Base-by-base conservation (phyloP, 2,888 invertebrate genomes). In the Psococerastis gibbosa region DNA sequence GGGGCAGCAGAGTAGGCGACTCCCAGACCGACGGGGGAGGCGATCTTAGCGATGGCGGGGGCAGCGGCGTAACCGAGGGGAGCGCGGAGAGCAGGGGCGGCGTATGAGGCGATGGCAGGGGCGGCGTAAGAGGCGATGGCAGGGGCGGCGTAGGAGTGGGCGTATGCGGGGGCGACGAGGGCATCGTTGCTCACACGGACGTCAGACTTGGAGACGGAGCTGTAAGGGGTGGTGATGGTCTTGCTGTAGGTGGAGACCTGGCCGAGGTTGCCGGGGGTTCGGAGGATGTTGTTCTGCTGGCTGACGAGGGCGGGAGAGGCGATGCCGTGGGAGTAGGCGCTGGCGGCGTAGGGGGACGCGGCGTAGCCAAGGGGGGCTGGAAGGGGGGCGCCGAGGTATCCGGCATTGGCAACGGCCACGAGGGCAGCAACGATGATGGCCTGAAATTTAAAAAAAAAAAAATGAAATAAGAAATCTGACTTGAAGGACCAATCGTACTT, bases 201-300 rank as follows among this genome's bases (percentile, higher is more conserved):
- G n/a, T n/a, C n/a, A n/a, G n/a, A n/a, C n/a, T n/a, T 78, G 54
- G 74, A 71, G 35, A 75, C 75, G 56, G 74, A 76, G 41, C 76
- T 76, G 66, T 70, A 78, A 6, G 79, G 78, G 2, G 78, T 78
- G 58, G 75, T 74, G 52, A 78, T 69, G 48, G 73, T 70, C 58
- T 78, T 79, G 15, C 71, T 67, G 60, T 73, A 74, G 41, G 76
- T 75, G n/a, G 78, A 75, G 46, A 75, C 66, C 49, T 62, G 60
- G 48, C 76, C 77, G 49, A 78, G 63, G 57, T 78, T 78, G 50
- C 74, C 78, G 47, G 67, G 72, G 41, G 70, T 68, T 49, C 75
- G 65, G 50, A 71, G 57, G 51, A 69, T 73, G 58, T 75, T 75
- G 47, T 70, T 66, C 32, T 69, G 68, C 54, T 72, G 70, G 9